Base-by-base conservation (phyloP, 2,113 vertebrate species). In the Gadus macrocephalus region DNA sequence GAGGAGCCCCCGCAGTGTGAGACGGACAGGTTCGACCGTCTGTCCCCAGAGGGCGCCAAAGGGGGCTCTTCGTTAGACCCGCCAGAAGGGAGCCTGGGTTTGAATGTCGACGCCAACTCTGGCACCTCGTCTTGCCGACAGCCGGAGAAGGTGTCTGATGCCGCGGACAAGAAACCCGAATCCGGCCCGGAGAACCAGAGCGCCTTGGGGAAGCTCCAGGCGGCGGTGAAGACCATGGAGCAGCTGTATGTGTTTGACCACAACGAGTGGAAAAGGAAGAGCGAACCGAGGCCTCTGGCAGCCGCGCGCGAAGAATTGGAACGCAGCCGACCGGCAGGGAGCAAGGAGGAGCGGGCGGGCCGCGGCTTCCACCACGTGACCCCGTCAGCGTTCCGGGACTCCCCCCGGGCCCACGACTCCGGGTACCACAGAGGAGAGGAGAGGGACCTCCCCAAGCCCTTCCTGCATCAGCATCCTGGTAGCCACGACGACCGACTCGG, bases 221-320 rank as follows among this genome's bases (percentile, higher is more conserved):
- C 96, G 0, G 97, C 97, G 0, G 96, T 99, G 67, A 92, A 95
- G 67, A 98, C 95, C 53, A 99, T 99, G 97, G 97, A 99, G 64
- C 94, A 98, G 70, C 91, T 97, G 0, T 99, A 98, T 35, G 94
- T 94, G 14, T 97, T 95, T 80, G 91, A 93, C 61, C 91, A 90
- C 42, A 92, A 95, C 0, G 95, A 98, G 67, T 99, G 97, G 97
- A 98, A 95, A 64, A 93, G 97, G 74, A 96, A 93, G 76, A 91
- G 84, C 0, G 86, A 95, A 59, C 90, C 93, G 0, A 76, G 83
- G 64, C 91, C 83, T 0, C 85, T 96, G 74, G 89, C 83, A 0
- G 95, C 87, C 0, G 72, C 64, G 7, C 65, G 61, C 15, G 22
- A 87, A 14, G 87, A 87, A 15, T 4, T 4, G 61, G 61, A 49